A percentile compares a stretch with the other conserved stretches of the same genome.
phyloP scores from a whole-genome alignment of 2,888 invertebrate genomes.

The Gastracanthus pulcherrimus region DNA sequence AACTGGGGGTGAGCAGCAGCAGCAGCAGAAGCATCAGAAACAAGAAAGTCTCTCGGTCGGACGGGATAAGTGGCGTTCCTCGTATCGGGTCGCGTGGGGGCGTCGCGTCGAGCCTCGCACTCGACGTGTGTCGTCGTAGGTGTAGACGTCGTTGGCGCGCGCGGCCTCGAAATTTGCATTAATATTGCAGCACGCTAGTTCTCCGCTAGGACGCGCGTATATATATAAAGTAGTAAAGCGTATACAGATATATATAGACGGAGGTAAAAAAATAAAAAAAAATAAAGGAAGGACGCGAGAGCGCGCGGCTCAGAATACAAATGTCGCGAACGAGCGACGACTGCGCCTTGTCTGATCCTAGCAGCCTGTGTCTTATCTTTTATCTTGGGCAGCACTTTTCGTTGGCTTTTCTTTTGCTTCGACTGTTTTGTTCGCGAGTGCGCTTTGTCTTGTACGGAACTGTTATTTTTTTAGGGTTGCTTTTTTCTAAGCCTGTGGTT shows the following conservation, averaged over 20 bases:
- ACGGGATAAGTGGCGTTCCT: constrained; percentile 35
- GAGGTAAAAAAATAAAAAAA: background rate
- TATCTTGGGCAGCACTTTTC: too few species aligned
- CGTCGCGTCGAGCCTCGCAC: background rate
- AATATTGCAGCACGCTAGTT: constrained; percentile 45
- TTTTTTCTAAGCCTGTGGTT: too few species aligned
- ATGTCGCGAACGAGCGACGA: background rate
- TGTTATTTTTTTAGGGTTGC: too few species aligned
- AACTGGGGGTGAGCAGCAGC: background rate
- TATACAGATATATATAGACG: background rate
- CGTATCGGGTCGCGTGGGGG: background rate
- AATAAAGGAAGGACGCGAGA: background rate
- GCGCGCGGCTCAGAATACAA: background rate
- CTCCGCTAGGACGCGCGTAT: background rate
- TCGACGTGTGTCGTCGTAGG: constrained; percentile 8
- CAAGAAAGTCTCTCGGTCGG: constrained; percentile 26
- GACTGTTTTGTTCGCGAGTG: too few species aligned
- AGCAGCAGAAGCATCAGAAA: background rate
- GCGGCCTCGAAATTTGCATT: constrained; percentile 54
- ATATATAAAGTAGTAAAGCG: background rate
- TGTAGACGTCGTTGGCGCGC: background rate
- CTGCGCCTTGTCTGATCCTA: background rate
- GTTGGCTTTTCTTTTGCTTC: too few species aligned
- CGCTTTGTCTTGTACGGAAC: too few species aligned
- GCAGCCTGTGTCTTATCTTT: background rate